Evolutionary conservation across 2,113 vertebrate species (phyloP).

Genomic region (Willisornis vidua): DNA sequence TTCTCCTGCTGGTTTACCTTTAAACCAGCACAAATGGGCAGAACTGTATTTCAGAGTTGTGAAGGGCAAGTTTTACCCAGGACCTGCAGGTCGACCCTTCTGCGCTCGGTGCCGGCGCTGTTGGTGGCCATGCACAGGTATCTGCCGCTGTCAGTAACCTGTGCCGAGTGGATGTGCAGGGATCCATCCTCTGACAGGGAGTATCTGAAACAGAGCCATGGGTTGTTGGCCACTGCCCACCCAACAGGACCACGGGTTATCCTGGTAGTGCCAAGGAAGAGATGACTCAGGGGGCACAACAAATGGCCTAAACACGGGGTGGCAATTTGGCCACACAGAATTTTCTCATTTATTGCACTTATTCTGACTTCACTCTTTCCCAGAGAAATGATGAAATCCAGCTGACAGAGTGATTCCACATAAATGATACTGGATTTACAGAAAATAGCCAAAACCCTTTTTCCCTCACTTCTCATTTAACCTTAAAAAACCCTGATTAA

Average conservation of each 20-base stretch:
- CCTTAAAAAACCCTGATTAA: not conserved
- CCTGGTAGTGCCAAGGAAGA: not conserved
- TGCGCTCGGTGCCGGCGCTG: constrained; percentile 86
- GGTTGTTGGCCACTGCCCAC: fast-evolving
- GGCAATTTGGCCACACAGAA: not conserved
- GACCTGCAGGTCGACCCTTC: constrained; percentile 86
- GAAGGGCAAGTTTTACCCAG: constrained; percentile 76
- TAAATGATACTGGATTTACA: not conserved
- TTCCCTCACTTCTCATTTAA: not conserved
- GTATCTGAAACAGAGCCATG: constrained; percentile 76
- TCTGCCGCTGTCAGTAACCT: constrained; percentile 85
- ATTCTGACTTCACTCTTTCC: not conserved
- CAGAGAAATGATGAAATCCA: not conserved
- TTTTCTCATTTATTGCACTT: not conserved
- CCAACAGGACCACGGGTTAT: not conserved
- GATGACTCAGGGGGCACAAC: not conserved
- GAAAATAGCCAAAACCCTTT: not conserved
- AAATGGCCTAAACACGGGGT: fast-evolving
- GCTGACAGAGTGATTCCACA: not conserved
- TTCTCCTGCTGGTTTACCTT: too few species aligned
- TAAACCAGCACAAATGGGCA: too few species aligned
- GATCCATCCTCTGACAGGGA: constrained; percentile 83
- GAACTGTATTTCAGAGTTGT: not conserved
- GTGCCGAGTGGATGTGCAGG: constrained; percentile 83
- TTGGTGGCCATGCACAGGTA: constrained; percentile 95